phyloP scores from a whole-genome alignment of 2,888 invertebrate genomes.

The Axea sp. region DNA sequence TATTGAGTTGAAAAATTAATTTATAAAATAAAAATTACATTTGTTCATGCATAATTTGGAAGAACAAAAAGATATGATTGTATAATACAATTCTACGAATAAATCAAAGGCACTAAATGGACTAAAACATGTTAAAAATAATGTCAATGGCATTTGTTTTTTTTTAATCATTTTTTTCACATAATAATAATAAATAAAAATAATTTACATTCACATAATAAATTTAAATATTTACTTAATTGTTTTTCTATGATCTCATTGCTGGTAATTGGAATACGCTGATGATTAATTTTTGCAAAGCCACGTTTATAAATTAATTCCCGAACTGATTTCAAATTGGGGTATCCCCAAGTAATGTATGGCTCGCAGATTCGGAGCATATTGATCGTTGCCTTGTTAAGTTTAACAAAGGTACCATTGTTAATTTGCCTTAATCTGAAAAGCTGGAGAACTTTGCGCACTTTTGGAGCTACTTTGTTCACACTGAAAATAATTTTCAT shows the following conservation, averaged over 20 bases:
- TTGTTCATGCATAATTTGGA: too few relatives aligned
- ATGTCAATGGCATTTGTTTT: too few relatives aligned
- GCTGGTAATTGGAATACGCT: slow-evolving; percentile 95
- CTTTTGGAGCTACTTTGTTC: slow-evolving; percentile 91
- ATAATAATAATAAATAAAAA: too few relatives aligned
- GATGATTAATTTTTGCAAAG: slow-evolving; percentile 94
- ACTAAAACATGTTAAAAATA: too few relatives aligned
- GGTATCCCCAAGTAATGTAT: slow-evolving; percentile 99
- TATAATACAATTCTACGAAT: too few relatives aligned
- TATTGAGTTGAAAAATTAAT: slow-evolving; percentile 1
- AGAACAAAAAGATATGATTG: too few relatives aligned
- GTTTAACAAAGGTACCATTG: slow-evolving; percentile 97
- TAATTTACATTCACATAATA: too few relatives aligned
- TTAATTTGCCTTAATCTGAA: slow-evolving; percentile 99
- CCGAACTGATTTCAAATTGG: slow-evolving; percentile 97
- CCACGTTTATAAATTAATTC: slow-evolving; percentile 99
- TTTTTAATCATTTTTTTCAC: too few relatives aligned
- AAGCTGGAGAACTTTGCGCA: slow-evolving; percentile 96
- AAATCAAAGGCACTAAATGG: too few relatives aligned
- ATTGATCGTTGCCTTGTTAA: slow-evolving; percentile 99
- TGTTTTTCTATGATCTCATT: slow-evolving; percentile 96
- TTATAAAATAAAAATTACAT: slow-evolving; percentile 60
- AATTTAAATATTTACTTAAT: too few relatives aligned
- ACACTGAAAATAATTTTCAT: slow-evolving; percentile 87
- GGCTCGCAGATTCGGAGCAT: slow-evolving; percentile 99